These are phyloP conservation scores for Stigmatopora argus DNA, from an alignment of 2,113 vertebrate species.

Conservation along the genomic window DNA sequence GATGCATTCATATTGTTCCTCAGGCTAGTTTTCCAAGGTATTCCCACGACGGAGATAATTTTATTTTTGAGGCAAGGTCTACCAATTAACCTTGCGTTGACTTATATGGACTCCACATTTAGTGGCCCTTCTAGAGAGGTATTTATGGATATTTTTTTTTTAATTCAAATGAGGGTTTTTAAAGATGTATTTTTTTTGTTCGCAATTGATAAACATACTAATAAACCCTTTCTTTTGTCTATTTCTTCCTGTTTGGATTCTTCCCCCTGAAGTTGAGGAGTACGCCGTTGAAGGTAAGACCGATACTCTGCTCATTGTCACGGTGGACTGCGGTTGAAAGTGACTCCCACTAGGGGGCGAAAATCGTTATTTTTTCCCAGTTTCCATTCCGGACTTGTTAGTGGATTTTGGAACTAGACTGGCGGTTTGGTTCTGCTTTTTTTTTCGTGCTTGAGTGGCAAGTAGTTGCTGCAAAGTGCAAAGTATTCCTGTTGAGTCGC, in stretches of 20 bases:
- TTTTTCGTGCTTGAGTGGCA: conserved; percentile 12
- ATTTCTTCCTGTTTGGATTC: conserved; percentile 8
- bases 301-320: conserved; percentile 64
- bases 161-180: too few relatives aligned
- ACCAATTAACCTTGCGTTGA: conserved; percentile 4
- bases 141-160: too few relatives aligned
- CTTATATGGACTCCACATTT: conserved; percentile 14
- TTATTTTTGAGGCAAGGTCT: conserved; percentile 1
- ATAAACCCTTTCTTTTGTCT: background rate
- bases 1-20: conserved; percentile 9
- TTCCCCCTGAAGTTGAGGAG: conserved; percentile 60
- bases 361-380: conserved; percentile 44
- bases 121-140: background rate
- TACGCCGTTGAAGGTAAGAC: conserved; percentile 73
- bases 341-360: conserved; percentile 61
- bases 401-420: background rate
- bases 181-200: too few relatives aligned
- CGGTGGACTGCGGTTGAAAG: conserved; percentile 75
- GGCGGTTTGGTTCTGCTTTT: background rate
- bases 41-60: conserved; percentile 13
- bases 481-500: conserved; percentile 23
- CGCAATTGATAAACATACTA: background rate
- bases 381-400: conserved; percentile 25
- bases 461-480: background rate
- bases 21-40: conserved; percentile 18